A percentile compares a stretch with the other conserved stretches of the same genome.
Conservation (phyloP, 2,888 invertebrate genomes). For the Cryptocheilus praepositus region DNA sequence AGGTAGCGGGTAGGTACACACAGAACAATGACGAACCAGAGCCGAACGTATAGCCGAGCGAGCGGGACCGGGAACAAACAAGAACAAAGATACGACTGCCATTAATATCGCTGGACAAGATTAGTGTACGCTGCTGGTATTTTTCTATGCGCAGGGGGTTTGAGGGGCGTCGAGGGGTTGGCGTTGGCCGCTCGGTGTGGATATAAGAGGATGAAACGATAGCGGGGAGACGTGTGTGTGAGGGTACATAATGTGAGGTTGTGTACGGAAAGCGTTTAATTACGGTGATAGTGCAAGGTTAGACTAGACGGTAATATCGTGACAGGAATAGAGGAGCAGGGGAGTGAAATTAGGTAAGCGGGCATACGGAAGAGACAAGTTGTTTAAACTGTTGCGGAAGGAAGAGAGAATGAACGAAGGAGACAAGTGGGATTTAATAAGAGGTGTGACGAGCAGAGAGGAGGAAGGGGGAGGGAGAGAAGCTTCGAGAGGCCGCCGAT, state of each 20-base stretch:
- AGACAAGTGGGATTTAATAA: not conserved
- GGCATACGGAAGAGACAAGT: no score
- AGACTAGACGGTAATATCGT: no score
- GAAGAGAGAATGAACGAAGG: not conserved
- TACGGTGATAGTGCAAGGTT: constrained; percentile 5
- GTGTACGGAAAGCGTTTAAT: not conserved
- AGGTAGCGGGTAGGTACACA: constrained; percentile 75
- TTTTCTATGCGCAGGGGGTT: constrained; percentile 65
- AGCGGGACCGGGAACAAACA: constrained; percentile 76
- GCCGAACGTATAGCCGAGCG: constrained; percentile 74
- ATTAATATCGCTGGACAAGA: constrained; percentile 75
- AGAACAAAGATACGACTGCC: constrained; percentile 75
- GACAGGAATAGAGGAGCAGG: no score
- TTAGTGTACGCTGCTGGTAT: constrained; percentile 73
- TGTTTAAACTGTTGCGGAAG: not conserved
- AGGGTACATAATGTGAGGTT: not conserved
- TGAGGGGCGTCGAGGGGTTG: constrained; percentile 30
- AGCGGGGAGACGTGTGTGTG: not conserved
- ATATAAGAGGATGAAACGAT: not conserved
- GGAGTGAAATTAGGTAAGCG: no score
- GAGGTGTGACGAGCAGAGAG: not conserved
- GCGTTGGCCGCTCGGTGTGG: constrained; percentile 19
- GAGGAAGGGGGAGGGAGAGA: not conserved
- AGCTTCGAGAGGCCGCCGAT: constrained; percentile 18
- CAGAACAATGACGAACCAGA: constrained; percentile 76